These are phyloP conservation scores for Brachionus paranguensis DNA, from an alignment of 1,140 invertebrate species.

Conservation along the genomic window DNA sequence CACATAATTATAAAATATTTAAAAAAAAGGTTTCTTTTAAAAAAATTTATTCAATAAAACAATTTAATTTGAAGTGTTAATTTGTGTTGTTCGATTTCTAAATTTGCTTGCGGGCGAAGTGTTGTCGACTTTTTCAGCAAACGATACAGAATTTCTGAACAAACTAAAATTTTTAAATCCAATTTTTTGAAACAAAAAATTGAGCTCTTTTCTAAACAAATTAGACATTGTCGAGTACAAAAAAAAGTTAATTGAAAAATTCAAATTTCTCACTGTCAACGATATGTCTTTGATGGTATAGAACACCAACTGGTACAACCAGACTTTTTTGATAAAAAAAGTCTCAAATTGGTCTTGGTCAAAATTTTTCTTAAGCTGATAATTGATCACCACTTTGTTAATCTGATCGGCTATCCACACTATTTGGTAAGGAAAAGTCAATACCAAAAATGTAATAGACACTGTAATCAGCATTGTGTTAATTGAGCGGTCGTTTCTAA, in stretches of 20 bases:
- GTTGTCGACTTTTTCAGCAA: background rate
- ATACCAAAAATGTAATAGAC: background rate
- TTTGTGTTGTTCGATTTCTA: conserved; percentile 2
- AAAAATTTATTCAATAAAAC: background rate
- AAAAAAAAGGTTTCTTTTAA: no score
- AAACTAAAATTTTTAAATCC: conserved; percentile 33
- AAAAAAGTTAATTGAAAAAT: conserved; percentile 39
- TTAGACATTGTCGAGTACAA: conserved; percentile 37
- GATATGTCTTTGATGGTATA: conserved; percentile 30
- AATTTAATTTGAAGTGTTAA: background rate
- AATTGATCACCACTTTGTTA: conserved; percentile 5
- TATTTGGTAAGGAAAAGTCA: conserved; percentile 38
- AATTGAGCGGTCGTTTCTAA: conserved; percentile 28
- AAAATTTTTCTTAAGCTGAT: background rate
- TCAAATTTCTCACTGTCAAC: conserved; percentile 14
- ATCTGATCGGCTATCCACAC: conserved; percentile 29
- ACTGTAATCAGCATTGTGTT: conserved; percentile 23
- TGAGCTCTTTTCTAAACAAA: conserved; percentile 36
- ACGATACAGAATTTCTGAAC: background rate
- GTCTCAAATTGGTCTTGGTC: background rate
- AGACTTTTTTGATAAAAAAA: conserved; percentile 2
- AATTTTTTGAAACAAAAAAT: conserved; percentile 12
- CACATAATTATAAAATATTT: no score
- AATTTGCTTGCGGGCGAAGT: background rate
- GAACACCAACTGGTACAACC: background rate